Evolutionary conservation across 2,888 invertebrate species (phyloP).

Genomic region (Ephialtes manifestator): DNA sequence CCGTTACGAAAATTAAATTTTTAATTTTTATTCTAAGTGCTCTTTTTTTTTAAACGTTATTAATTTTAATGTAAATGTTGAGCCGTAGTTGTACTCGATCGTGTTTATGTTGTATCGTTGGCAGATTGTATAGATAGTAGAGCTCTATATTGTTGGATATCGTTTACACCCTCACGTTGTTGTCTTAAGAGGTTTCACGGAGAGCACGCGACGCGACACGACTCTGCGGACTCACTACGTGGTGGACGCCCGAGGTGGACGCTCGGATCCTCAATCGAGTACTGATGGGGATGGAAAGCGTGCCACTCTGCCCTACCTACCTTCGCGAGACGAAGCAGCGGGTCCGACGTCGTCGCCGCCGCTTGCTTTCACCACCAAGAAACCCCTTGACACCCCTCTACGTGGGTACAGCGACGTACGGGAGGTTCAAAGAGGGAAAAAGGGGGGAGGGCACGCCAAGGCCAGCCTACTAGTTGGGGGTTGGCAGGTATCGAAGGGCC

Average conservation of each 20-base stretch:
- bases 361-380: conserved; percentile 53
- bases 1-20: too few species aligned
- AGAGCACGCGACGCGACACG: conserved; percentile 47
- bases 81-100: neutral
- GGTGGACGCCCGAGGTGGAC: conserved; percentile 64
- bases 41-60: too few species aligned
- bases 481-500: conserved; percentile 57
- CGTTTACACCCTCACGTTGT: neutral
- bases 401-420: conserved; percentile 28
- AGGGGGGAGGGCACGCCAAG: conserved; percentile 72
- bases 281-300: conserved; percentile 72
- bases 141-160: neutral
- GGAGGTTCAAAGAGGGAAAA: conserved; percentile 71
- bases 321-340: conserved; percentile 41
- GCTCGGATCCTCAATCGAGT: conserved; percentile 70
- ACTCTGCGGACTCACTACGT: conserved; percentile 26
- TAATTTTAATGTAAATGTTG: too few species aligned
- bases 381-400: conserved; percentile 60
- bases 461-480: conserved; percentile 50
- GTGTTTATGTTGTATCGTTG: conserved; percentile 23
- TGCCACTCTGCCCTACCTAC: conserved; percentile 69
- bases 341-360: conserved; percentile 50
- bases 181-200: neutral
- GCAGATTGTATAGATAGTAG: conserved; percentile 12
- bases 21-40: too few species aligned